These are phyloP conservation scores for Chelonia mydas DNA, from an alignment of 2,797 vertebrate species.

Conservation along the genomic window DNA sequence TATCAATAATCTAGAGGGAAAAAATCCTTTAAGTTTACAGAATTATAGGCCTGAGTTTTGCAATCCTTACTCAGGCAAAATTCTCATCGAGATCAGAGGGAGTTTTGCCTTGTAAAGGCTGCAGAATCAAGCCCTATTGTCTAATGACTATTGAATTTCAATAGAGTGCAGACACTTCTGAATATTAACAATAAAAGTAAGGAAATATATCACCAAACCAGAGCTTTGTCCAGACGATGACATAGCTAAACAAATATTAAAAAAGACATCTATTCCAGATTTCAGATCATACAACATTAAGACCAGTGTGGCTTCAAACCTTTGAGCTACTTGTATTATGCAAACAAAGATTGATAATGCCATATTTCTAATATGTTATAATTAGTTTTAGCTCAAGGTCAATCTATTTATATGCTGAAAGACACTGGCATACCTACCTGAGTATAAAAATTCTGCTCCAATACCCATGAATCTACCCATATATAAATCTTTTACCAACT, in stretches of 20 bases:
- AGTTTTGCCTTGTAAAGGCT: conserved; percentile 19
- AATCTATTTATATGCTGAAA: not conserved
- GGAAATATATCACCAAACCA: not conserved
- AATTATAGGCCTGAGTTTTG: not conserved
- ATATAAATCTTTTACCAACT: not conserved
- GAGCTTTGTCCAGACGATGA: not conserved
- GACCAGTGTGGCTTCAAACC: not conserved
- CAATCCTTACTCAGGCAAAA: conserved; percentile 23
- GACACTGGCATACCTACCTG: not conserved
- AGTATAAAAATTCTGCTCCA: not conserved
- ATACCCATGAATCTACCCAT: not conserved
- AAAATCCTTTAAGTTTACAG: not conserved
- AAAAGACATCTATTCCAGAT: not conserved
- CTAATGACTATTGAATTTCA: not conserved
- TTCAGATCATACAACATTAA: not conserved
- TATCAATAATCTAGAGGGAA: conserved; percentile 11
- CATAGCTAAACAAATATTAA: not conserved
- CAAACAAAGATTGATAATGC: not conserved
- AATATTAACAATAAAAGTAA: not conserved
- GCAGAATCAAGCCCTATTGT: not conserved
- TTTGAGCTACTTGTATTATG: not conserved
- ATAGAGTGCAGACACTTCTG: not conserved
- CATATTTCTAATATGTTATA: too few species aligned
- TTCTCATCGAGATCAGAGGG: not conserved
- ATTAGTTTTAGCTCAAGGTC: too few species aligned